Percentiles rank a stretch among this genome's conserved stretches.
phyloP scores from a whole-genome alignment of 2,888 invertebrate species.

The Tridacna gigas region DNA sequence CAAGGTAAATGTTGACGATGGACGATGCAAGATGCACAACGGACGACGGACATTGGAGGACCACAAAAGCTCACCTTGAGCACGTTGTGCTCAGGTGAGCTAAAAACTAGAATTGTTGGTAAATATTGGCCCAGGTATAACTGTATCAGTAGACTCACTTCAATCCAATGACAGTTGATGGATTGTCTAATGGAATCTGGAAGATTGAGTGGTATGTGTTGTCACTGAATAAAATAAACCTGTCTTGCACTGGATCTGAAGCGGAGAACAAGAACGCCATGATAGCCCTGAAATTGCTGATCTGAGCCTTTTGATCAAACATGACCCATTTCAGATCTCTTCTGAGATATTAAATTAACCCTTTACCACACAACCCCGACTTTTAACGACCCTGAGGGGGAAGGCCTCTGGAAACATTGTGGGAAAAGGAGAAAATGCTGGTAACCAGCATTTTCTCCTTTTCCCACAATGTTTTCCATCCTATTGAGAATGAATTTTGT shows the following conservation, averaged over 20 bases:
- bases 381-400: neutral
- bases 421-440: neutral
- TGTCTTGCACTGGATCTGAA: slow-evolving; percentile 32
- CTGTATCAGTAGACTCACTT: neutral
- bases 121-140: no score
- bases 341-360: neutral
- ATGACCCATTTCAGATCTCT: no score
- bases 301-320: no score
- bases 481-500: neutral
- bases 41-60: no score
- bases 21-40: no score
- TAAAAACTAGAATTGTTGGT: no score
- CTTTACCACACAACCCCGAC: neutral
- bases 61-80: no score
- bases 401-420: no score
- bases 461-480: neutral
- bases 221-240: slow-evolving; percentile 50
- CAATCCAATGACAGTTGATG: neutral
- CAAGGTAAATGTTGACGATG: no score
- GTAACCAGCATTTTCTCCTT: neutral
- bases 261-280: neutral
- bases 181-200: neutral
- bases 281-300: no score
- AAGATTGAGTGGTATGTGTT: slow-evolving; percentile 29
- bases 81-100: no score